A percentile compares a stretch with the other conserved stretches of the same genome.
These are phyloP conservation scores for Nannoperca australis DNA, from an alignment of 2,797 vertebrate genomes.

Conservation along the genomic window DNA sequence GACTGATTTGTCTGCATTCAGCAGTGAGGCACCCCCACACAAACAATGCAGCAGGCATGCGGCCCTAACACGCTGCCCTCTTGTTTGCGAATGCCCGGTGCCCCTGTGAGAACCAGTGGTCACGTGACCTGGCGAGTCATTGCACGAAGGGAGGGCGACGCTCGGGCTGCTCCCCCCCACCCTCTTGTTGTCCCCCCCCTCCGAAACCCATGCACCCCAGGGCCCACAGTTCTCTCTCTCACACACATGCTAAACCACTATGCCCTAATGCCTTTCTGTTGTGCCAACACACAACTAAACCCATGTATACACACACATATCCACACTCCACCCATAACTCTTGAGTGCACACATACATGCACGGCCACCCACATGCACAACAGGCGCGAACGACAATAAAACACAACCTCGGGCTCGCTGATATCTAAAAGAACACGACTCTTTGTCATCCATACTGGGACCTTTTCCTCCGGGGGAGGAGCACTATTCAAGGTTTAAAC, in stretches of 20 bases:
- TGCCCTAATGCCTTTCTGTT: slow-evolving; percentile 49
- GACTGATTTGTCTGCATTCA: slow-evolving; percentile 78
- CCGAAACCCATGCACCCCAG: slow-evolving; percentile 48
- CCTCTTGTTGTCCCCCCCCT: slow-evolving; percentile 1
- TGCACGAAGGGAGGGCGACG: slow-evolving; percentile 30
- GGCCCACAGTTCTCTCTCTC: slow-evolving; percentile 30
- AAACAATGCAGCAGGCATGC: slow-evolving; percentile 79
- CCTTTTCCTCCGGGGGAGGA: slow-evolving; percentile 55
- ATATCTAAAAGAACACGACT: slow-evolving; percentile 73
- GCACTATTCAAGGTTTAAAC: slow-evolving; percentile 54
- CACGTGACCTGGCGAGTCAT: slow-evolving; percentile 74
- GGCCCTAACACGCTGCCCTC: slow-evolving; percentile 75
- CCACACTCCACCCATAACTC: slow-evolving; percentile 34
- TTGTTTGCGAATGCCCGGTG: slow-evolving; percentile 70
- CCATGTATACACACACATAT: slow-evolving; percentile 49
- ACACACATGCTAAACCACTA: slow-evolving; percentile 65
- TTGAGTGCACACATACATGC: slow-evolving; percentile 33
- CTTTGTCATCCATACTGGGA: slow-evolving; percentile 66
- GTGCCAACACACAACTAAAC: slow-evolving; percentile 58
- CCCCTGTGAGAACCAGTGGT: slow-evolving; percentile 78
- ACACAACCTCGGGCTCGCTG: slow-evolving; percentile 61
- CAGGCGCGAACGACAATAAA: slow-evolving; percentile 72
- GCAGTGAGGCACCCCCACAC: slow-evolving; percentile 69
- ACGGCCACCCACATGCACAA: slow-evolving; percentile 78
- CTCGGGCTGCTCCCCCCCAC: background rate